Conservation (phyloP, 2,113 vertebrate genomes). For the Perca fluviatilis region DNA sequence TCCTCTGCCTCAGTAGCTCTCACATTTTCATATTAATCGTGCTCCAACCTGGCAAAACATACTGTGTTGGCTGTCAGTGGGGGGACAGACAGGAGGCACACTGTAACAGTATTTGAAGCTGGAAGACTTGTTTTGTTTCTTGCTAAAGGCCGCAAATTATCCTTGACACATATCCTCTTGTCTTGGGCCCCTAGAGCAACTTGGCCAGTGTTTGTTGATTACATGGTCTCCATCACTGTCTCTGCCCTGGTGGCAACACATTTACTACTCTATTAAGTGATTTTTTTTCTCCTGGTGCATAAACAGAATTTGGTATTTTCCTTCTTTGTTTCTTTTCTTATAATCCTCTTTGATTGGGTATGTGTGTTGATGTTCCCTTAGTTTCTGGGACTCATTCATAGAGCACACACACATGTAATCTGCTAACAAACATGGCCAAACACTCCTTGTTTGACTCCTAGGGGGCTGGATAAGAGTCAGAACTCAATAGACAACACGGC, state of each 20-base stretch:
- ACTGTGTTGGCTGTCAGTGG: constrained; percentile 59
- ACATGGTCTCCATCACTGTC: constrained; percentile 71
- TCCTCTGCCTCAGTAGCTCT: constrained; percentile 41
- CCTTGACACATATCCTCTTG: constrained; percentile 93
- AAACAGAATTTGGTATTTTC: constrained; percentile 54
- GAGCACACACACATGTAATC: constrained; percentile 78
- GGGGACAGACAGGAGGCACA: constrained; percentile 92
- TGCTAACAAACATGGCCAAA: constrained; percentile 90
- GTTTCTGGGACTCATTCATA: constrained; percentile 74
- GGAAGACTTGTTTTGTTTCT: constrained; percentile 95
- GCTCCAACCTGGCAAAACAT: constrained; percentile 65
- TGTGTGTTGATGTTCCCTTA: constrained; percentile 61
- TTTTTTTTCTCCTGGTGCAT: constrained; percentile 44
- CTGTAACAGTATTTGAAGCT: constrained; percentile 86
- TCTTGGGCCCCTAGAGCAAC: constrained; percentile 85
- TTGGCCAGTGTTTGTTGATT: constrained; percentile 74
- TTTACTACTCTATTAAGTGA: constrained; percentile 65
- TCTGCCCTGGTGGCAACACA: constrained; percentile 82
- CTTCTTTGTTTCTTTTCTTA: constrained; percentile 52
- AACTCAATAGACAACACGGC: constrained; percentile 74
- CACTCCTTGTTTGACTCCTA: constrained; percentile 74
- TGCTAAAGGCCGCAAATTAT: constrained; percentile 96
- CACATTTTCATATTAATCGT: constrained; percentile 60
- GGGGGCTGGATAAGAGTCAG: constrained; percentile 73
- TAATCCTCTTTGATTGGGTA: constrained; percentile 67